A percentile compares a stretch with the other conserved stretches of the same genome.
Conservation (phyloP, 1,140 invertebrate genomes). For the Tetramorium parvispinum region DNA sequence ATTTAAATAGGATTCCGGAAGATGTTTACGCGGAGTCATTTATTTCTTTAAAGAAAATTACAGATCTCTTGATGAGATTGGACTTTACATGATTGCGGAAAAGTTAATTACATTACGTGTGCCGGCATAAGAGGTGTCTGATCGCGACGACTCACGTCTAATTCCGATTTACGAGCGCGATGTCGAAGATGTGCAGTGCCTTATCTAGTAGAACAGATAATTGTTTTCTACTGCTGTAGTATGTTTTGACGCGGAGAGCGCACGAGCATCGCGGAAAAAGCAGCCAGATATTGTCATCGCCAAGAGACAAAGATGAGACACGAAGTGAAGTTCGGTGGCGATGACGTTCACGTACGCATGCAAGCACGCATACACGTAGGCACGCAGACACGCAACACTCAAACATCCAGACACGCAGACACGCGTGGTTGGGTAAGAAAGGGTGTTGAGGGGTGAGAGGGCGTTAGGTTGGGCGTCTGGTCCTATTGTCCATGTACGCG, state of each 20-base stretch:
- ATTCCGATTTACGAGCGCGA: slow-evolving; percentile 50
- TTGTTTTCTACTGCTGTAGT: slow-evolving; percentile 66
- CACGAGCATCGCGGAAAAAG: slow-evolving; percentile 51
- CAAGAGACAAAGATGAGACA: neutral
- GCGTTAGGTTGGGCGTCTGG: slow-evolving; percentile 73
- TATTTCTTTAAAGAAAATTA: neutral
- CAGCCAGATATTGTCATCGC: slow-evolving; percentile 43
- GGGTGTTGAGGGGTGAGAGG: slow-evolving; percentile 42
- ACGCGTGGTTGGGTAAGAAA: slow-evolving; percentile 69
- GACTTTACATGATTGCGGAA: neutral
- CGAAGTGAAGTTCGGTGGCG: neutral
- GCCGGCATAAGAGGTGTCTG: neutral
- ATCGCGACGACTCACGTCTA: slow-evolving; percentile 41
- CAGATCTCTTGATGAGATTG: neutral
- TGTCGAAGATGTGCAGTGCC: slow-evolving; percentile 5
- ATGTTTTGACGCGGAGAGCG: slow-evolving; percentile 28
- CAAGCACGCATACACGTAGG: slow-evolving; percentile 30
- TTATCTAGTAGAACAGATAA: slow-evolving; percentile 49
- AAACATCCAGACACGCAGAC: slow-evolving; percentile 39
- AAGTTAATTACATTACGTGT: slow-evolving; percentile 30
- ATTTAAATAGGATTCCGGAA: neutral
- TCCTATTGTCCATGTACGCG: slow-evolving; percentile 73
- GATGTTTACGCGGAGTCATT: neutral
- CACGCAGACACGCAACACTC: slow-evolving; percentile 55
- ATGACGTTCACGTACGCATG: slow-evolving; percentile 40